Percentiles rank a stretch among this genome's conserved stretches.
phyloP scores from a whole-genome alignment of 2,113 vertebrate species.

The Rana temporaria region DNA sequence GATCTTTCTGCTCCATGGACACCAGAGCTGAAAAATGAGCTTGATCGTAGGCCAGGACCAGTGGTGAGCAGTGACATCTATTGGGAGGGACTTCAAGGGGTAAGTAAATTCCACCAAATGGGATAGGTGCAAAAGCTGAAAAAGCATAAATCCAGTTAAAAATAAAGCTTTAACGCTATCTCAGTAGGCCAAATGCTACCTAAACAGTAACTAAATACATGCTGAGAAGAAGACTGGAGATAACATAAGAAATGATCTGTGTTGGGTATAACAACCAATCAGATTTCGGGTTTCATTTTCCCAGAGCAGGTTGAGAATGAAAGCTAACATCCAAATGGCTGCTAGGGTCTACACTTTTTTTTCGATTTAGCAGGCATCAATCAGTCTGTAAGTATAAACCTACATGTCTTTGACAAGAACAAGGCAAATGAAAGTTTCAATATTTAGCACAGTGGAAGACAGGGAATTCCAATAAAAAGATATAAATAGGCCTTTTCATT shows the following conservation, averaged over 20 bases:
- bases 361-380: too few relatives aligned
- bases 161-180: too few relatives aligned
- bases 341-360: too few relatives aligned
- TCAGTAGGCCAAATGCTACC: too few relatives aligned
- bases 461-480: conserved; percentile 4
- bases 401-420: not conserved
- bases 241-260: too few relatives aligned
- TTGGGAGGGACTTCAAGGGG: conserved; percentile 96
- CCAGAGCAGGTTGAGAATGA: too few relatives aligned
- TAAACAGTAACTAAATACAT: too few relatives aligned
- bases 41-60: conserved; percentile 97
- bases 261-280: too few relatives aligned
- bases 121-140: conserved; percentile 94
- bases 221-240: too few relatives aligned
- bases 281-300: too few relatives aligned
- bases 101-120: conserved; percentile 95
- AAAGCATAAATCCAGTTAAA: conserved; percentile 41
- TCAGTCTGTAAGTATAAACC: not conserved
- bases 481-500: not conserved
- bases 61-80: conserved; percentile 95
- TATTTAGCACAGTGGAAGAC: not conserved
- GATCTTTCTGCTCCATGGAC: conserved; percentile 98
- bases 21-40: conserved; percentile 98
- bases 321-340: too few relatives aligned
- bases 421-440: not conserved